Percentiles rank a stretch among this genome's conserved stretches.
phyloP scores from a whole-genome alignment of 2,888 invertebrate species.

The Polylopha cassiicola region DNA sequence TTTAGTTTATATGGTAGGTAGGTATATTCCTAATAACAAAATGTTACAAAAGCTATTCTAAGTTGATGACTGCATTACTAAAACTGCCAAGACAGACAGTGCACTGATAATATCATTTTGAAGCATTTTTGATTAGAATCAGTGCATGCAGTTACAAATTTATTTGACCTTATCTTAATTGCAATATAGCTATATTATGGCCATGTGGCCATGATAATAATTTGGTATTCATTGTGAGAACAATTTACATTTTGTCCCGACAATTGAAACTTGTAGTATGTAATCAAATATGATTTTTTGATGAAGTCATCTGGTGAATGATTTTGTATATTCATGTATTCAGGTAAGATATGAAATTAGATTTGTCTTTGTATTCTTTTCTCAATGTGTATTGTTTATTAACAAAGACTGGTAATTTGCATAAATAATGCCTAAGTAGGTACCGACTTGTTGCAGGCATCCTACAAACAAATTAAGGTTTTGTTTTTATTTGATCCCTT shows the following conservation, averaged over 20 bases:
- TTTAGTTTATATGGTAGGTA: too few species aligned
- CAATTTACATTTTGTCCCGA: conserved; percentile 52
- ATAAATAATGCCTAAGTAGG: conserved; percentile 18
- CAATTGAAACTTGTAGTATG: conserved; percentile 30
- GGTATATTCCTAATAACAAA: too few species aligned
- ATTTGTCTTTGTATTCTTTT: conserved; percentile 6
- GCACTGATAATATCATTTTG: too few species aligned
- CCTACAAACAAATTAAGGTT: too few species aligned
- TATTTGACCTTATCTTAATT: conserved; percentile 49
- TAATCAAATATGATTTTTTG: conserved; percentile 26
- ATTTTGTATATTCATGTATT: conserved; percentile 18
- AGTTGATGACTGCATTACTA: too few species aligned
- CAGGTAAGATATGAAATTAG: conserved; percentile 7
- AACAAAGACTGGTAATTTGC: conserved; percentile 21
- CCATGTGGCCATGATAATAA: conserved; percentile 38
- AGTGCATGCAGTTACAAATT: conserved; percentile 27
- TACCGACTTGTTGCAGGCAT: too few species aligned
- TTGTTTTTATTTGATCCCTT: too few species aligned
- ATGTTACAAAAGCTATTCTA: too few species aligned
- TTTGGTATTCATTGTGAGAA: conserved; percentile 38
- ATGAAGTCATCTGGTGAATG: conserved; percentile 16
- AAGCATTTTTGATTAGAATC: conserved; percentile 19
- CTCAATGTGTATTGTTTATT: conserved; percentile 17
- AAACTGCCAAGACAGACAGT: too few species aligned
- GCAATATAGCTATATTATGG: conserved; percentile 36